Evolutionary conservation across 2,113 vertebrate species (phyloP).

Genomic region (Tympanuchus pallidicinctus): DNA sequence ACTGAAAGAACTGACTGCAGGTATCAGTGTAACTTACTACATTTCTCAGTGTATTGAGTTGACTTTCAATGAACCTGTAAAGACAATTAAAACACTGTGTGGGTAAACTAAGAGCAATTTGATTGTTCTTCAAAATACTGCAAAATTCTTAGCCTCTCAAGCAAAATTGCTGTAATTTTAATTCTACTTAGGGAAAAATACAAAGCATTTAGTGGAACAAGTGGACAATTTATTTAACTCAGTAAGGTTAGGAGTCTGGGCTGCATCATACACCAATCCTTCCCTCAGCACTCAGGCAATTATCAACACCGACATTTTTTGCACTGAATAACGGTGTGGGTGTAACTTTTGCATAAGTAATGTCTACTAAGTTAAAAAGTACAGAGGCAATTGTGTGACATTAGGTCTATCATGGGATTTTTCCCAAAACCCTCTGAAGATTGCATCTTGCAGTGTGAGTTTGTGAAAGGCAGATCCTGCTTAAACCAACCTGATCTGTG

Average conservation of each 20-base stretch:
- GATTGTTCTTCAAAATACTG: neutral
- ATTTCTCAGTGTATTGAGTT: neutral
- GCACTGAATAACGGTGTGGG: fast-evolving
- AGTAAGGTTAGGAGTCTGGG: conserved; percentile 30
- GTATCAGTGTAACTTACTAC: neutral
- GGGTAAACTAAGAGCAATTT: neutral
- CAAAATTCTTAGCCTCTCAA: conserved; percentile 14
- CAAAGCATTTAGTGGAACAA: conserved; percentile 19
- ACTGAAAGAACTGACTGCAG: neutral
- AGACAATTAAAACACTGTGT: neutral
- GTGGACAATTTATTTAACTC: conserved; percentile 49
- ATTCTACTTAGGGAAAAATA: conserved; percentile 49
- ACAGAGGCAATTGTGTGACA: neutral
- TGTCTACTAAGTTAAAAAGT: fast-evolving
- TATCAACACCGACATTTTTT: neutral
- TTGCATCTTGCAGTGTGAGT: fast-evolving
- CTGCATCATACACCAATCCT: neutral
- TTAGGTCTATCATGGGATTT: neutral
- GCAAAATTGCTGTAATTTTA: conserved; percentile 56
- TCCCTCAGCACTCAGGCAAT: neutral
- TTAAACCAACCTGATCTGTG: too few relatives aligned
- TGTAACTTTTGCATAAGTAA: neutral
- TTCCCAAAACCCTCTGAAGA: neutral
- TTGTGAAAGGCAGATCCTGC: too few relatives aligned
- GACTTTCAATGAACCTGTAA: neutral